phyloP scores from a whole-genome alignment of 2,797 vertebrate species.

The Tenualosa thibaudeaui region DNA sequence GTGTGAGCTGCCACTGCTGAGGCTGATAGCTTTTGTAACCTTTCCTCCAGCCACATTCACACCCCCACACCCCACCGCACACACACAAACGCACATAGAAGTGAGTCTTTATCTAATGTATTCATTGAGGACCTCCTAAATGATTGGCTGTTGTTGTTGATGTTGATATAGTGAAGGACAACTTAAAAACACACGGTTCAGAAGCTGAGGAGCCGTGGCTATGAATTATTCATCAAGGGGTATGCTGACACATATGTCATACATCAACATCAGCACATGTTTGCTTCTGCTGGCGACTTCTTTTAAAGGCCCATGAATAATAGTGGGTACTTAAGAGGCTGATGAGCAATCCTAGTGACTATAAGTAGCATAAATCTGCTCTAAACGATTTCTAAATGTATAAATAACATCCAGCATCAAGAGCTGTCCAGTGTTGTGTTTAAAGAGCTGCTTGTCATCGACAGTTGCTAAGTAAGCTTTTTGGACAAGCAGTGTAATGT shows the following conservation, averaged over 20 bases:
- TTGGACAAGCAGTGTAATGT: background rate
- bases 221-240: constrained; percentile 61
- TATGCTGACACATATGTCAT: constrained; percentile 43
- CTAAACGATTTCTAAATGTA: constrained; percentile 13
- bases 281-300: background rate
- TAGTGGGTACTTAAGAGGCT: background rate
- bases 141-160: constrained; percentile 2
- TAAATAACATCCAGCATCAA: constrained; percentile 20
- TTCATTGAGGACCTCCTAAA: background rate
- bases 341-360: constrained; percentile 18
- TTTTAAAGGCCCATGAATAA: constrained; percentile 19
- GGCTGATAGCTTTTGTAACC: background rate
- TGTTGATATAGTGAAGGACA: constrained; percentile 9
- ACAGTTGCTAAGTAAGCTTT: background rate
- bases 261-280: constrained; percentile 14
- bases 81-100: background rate
- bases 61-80: background rate
- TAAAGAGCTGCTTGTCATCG: background rate
- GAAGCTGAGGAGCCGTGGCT: constrained; percentile 27
- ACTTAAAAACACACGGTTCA: background rate
- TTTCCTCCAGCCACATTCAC: background rate
- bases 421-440: background rate
- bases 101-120: background rate
- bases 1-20: background rate
- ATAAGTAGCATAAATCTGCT: constrained; percentile 3